These are phyloP conservation scores for Zaprionus ornatus DNA, from an alignment of 1,140 invertebrate species.

Conservation along the genomic window DNA sequence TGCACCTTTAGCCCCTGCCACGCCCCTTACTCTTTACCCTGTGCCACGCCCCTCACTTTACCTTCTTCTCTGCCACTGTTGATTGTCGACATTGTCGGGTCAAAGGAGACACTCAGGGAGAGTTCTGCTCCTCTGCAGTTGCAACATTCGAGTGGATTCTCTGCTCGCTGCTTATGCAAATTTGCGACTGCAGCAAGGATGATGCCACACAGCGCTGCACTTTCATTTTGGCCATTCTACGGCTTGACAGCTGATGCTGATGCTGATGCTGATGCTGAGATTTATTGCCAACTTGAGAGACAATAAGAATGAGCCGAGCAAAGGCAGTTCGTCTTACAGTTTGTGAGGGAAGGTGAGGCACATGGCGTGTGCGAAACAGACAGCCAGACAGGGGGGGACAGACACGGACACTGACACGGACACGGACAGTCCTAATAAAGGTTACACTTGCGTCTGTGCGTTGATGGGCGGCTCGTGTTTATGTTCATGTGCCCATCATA, in stretches of 20 bases:
- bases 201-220: background rate
- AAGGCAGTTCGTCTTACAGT: slow-evolving; percentile 37
- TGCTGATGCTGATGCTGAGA: slow-evolving; percentile 36
- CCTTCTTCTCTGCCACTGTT: background rate
- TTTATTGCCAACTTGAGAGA: slow-evolving; percentile 46
- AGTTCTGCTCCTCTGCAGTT: slow-evolving; percentile 11
- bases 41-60: background rate
- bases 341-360: background rate
- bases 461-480: slow-evolving; percentile 27
- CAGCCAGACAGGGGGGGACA: background rate
- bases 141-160: slow-evolving; percentile 48
- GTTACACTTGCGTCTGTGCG: slow-evolving; percentile 19
- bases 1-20: slow-evolving; percentile 1
- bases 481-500: slow-evolving; percentile 67
- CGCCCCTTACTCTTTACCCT: background rate
- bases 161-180: slow-evolving; percentile 58
- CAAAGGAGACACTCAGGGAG: slow-evolving; percentile 38
- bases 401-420: background rate
- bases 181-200: slow-evolving; percentile 19
- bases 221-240: slow-evolving; percentile 21
- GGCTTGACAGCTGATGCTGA: background rate
- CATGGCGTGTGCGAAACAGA: slow-evolving; percentile 6
- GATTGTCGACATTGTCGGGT: slow-evolving; percentile 1
- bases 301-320: slow-evolving; percentile 25
- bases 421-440: slow-evolving; percentile 14